These are phyloP conservation scores for Bombycilla garrulus DNA, from an alignment of 2,113 vertebrate species.

Conservation along the genomic window DNA sequence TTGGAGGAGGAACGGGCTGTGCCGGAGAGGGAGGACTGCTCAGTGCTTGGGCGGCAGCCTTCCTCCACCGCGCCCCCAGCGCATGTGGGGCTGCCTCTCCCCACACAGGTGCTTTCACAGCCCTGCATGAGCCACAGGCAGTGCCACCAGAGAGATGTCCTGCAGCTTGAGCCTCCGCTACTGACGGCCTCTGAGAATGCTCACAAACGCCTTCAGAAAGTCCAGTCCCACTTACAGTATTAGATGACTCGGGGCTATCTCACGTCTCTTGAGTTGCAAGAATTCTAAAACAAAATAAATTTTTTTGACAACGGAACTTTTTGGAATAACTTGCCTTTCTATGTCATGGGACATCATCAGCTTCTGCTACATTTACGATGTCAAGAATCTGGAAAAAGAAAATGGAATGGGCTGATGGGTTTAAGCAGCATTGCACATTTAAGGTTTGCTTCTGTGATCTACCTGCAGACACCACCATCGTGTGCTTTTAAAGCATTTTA, in stretches of 20 bases:
- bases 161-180: neutral
- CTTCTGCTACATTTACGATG: neutral
- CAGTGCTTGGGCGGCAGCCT: neutral
- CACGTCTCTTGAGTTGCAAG: rapidly evolving
- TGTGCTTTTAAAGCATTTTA: neutral
- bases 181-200: neutral
- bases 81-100: neutral
- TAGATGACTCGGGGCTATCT: rapidly evolving
- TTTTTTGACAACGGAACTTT: neutral
- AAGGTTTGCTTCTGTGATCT: neutral
- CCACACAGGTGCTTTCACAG: neutral
- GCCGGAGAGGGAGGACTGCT: neutral
- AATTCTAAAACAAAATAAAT: neutral
- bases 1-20: neutral
- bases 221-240: neutral
- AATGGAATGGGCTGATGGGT: neutral
- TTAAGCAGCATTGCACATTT: neutral
- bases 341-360: neutral
- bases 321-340: neutral
- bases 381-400: neutral
- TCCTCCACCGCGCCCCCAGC: rapidly evolving
- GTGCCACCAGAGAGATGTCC: neutral
- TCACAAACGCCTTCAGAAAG: neutral
- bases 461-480: rapidly evolving
- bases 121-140: neutral